Percentiles rank a stretch among this genome's conserved stretches.
phyloP scores from a whole-genome alignment of 2,797 vertebrate species.

The Sebastes hubbsi region DNA sequence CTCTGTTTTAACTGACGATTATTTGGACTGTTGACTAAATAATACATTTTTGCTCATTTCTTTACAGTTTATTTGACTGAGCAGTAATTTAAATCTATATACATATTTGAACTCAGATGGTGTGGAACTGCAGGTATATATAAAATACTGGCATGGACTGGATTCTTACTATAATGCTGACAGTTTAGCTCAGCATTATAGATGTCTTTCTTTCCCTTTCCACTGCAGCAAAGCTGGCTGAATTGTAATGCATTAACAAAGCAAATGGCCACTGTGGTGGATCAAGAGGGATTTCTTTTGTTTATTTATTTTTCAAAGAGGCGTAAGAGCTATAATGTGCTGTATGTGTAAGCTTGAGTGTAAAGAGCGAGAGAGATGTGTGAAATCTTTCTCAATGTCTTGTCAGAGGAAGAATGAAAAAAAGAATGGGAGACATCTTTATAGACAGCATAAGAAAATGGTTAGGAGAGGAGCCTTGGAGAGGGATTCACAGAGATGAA shows the following conservation, averaged over 20 bases:
- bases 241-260: slow-evolving; percentile 39
- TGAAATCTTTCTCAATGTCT: slow-evolving; percentile 2
- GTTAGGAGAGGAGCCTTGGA: slow-evolving; percentile 21
- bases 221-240: slow-evolving; percentile 31
- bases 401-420: slow-evolving; percentile 23
- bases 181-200: slow-evolving; percentile 15
- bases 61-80: not conserved
- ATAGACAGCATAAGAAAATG: slow-evolving; percentile 22
- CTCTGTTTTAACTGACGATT: not conserved
- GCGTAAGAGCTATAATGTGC: slow-evolving; percentile 1
- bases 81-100: slow-evolving; percentile 1
- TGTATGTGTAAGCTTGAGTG: not conserved
- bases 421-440: slow-evolving; percentile 31
- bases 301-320: slow-evolving; percentile 8
- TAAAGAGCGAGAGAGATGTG: slow-evolving; percentile 16
- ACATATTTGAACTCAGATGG: not conserved
- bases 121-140: not conserved
- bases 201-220: slow-evolving; percentile 14
- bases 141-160: slow-evolving; percentile 12
- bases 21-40: not conserved
- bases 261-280: slow-evolving; percentile 22
- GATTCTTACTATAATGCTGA: slow-evolving; percentile 31
- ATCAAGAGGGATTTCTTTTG: slow-evolving; percentile 28
- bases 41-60: not conserved
- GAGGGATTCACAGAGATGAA: slow-evolving; percentile 41